Conservation (phyloP, 2,113 vertebrate species). For the Callaeas wilsoni region DNA sequence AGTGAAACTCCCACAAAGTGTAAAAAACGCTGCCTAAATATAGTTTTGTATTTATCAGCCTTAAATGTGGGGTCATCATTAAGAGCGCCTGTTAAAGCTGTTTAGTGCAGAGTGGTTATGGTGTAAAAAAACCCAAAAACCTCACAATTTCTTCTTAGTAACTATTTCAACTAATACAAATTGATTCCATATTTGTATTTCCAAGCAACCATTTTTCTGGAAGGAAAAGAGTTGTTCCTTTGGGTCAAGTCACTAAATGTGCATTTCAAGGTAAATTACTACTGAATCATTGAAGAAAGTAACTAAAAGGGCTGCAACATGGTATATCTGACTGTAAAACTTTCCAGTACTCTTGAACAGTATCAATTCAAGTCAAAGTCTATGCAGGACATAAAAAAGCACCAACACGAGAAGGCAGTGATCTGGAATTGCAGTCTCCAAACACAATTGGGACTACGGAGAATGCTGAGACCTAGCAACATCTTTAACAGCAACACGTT, state of each 20-base stretch:
- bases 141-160: not conserved
- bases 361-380: not conserved
- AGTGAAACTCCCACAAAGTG: not conserved
- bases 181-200: not conserved
- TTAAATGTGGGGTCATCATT: not conserved
- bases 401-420: rapidly evolving
- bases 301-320: not conserved
- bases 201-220: not conserved
- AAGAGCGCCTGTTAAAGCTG: not conserved
- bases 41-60: not conserved
- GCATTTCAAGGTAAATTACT: not conserved
- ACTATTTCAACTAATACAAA: not conserved
- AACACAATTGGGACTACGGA: not conserved
- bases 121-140: not conserved
- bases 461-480: not conserved
- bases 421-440: not conserved
- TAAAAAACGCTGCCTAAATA: not conserved
- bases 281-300: not conserved
- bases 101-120: not conserved
- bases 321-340: not conserved
- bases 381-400: not conserved
- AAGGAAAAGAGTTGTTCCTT: not conserved
- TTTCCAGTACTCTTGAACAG: not conserved
- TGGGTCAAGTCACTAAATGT: not conserved
- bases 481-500: not conserved